phyloP scores from a whole-genome alignment of 2,888 invertebrate species.

The Melipona beecheii region DNA sequence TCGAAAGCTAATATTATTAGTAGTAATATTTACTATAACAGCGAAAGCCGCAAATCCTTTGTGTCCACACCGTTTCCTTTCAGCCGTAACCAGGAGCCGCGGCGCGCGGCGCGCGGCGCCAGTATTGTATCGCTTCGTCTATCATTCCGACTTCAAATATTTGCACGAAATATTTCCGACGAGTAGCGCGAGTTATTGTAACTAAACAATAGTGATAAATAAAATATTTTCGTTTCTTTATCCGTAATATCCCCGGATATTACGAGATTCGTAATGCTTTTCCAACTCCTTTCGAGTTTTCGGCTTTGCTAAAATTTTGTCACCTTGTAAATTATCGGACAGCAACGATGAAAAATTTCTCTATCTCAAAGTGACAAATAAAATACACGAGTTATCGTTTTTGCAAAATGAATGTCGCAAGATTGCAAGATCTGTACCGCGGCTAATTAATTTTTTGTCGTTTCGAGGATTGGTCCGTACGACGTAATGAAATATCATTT shows the following conservation, averaged over 20 bases:
- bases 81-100: constrained; percentile 9
- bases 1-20: constrained; percentile 48
- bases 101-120: constrained; percentile 18
- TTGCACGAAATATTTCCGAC: constrained; percentile 7
- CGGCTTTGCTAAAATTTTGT: not conserved
- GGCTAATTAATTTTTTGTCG: no score
- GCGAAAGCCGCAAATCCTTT: constrained; percentile 44
- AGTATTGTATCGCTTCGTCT: not conserved
- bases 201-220: not conserved
- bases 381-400: no score
- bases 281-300: not conserved
- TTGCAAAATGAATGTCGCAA: no score
- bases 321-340: not conserved
- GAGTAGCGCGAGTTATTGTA: not conserved
- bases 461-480: no score
- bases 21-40: constrained; percentile 42
- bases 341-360: no score
- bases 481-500: no score
- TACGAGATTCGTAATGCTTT: not conserved
- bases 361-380: no score
- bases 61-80: constrained; percentile 38
- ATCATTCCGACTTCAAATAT: constrained; percentile 4
- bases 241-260: not conserved
- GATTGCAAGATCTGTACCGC: no score
- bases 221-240: not conserved